These are phyloP conservation scores for Urophycis tenuis DNA, from an alignment of 2,797 vertebrate species.

Conservation along the genomic window DNA sequence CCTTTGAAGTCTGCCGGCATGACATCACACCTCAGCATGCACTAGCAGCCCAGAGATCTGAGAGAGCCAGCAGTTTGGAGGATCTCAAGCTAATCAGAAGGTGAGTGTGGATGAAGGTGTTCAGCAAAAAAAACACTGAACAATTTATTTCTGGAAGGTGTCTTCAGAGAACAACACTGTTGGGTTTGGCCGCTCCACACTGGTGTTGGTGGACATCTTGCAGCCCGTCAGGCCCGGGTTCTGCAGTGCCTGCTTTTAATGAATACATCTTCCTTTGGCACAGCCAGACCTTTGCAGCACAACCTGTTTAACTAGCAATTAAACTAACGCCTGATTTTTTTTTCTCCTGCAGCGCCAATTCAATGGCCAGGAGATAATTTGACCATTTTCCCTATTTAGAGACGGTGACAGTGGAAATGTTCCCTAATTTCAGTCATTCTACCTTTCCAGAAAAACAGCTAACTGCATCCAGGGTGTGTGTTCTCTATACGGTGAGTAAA, in stretches of 20 bases:
- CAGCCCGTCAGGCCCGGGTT: not conserved
- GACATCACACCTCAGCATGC: not conserved
- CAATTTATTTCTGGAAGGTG: not conserved
- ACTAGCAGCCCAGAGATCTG: no score
- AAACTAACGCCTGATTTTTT: not conserved
- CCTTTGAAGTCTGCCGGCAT: not conserved
- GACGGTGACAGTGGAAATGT: not conserved
- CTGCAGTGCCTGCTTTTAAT: not conserved
- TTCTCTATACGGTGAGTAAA: not conserved
- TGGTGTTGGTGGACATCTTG: not conserved
- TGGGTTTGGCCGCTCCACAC: not conserved
- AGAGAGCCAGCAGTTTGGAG: not conserved
- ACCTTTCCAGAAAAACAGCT: not conserved
- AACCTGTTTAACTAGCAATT: conserved; percentile 4
- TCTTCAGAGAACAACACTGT: not conserved
- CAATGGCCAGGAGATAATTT: not conserved
- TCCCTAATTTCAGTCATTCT: not conserved
- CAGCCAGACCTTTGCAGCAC: not conserved
- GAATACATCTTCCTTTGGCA: not conserved
- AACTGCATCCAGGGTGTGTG: not conserved
- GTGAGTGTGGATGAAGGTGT: not conserved
- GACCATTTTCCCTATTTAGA: not conserved
- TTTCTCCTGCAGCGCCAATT: not conserved
- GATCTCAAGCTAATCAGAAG: not conserved
- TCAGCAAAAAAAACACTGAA: not conserved